Evolutionary conservation across 2,888 invertebrate species (phyloP).

Genomic region (Choreutis nemorana): DNA sequence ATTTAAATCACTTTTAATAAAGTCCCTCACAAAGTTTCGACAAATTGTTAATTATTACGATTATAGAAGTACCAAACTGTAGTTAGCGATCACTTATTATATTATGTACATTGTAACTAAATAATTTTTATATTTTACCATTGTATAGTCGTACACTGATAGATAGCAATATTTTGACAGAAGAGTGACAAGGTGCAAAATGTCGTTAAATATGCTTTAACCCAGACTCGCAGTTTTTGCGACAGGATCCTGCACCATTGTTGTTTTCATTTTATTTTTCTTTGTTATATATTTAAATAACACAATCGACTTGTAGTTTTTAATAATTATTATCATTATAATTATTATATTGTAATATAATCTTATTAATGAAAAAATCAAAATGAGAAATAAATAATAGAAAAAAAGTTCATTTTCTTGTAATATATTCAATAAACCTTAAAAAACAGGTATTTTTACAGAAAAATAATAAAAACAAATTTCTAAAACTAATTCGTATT

Average conservation of each 20-base stretch:
- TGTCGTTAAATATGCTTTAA: too few species aligned
- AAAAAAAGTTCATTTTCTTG: conserved; percentile 33
- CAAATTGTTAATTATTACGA: conserved; percentile 38
- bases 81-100: conserved; percentile 58
- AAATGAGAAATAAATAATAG: conserved; percentile 64
- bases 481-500: too few species aligned
- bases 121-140: conserved; percentile 63
- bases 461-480: too few species aligned
- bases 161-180: conserved; percentile 48
- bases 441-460: background rate
- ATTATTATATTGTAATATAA: conserved; percentile 64
- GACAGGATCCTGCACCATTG: conserved; percentile 52
- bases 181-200: conserved; percentile 34
- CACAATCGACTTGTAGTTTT: conserved; percentile 65
- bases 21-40: conserved; percentile 34
- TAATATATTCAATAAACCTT: conserved; percentile 14
- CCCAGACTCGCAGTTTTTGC: too few species aligned
- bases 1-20: conserved; percentile 24
- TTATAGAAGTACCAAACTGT: conserved; percentile 65
- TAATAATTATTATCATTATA: conserved; percentile 63
- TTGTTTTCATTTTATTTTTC: conserved; percentile 49
- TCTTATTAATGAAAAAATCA: conserved; percentile 67
- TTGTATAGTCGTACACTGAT: conserved; percentile 60
- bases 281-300: conserved; percentile 67
- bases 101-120: conserved; percentile 61